A percentile compares a stretch with the other conserved stretches of the same genome.
Conservation (phyloP, 2,113 vertebrate species). For the Candoia aspera region DNA sequence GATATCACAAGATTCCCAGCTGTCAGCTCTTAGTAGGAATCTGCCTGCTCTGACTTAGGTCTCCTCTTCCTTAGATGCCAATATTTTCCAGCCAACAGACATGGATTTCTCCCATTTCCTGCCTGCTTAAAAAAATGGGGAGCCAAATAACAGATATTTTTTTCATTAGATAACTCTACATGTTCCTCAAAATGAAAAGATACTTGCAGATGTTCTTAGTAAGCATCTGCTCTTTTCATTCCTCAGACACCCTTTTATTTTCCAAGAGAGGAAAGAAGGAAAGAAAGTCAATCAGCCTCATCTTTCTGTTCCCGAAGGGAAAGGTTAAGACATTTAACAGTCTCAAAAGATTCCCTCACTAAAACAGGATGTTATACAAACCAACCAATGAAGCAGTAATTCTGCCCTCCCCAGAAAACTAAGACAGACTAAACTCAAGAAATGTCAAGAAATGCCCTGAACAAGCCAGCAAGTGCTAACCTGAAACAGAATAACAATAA, state of each 20-base stretch:
- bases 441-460: no score
- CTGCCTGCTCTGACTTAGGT: background rate
- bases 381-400: background rate
- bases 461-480: no score
- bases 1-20: background rate
- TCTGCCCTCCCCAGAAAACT: background rate
- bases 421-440: no score
- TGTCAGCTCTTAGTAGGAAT: background rate
- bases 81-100: no score
- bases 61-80: background rate
- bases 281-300: background rate
- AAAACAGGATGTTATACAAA: background rate
- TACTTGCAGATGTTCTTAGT: background rate
- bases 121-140: background rate
- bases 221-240: background rate
- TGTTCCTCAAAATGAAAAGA: no score
- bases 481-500: background rate
- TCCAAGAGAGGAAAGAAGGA: background rate
- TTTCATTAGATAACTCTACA: no score
- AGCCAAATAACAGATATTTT: no score
- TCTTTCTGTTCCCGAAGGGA: no score
- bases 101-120: background rate
- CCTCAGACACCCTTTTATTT: background rate
- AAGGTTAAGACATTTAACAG: no score
- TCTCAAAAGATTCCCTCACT: no score